phyloP scores from a whole-genome alignment of 2,113 vertebrate species.

The Alosa alosa region DNA sequence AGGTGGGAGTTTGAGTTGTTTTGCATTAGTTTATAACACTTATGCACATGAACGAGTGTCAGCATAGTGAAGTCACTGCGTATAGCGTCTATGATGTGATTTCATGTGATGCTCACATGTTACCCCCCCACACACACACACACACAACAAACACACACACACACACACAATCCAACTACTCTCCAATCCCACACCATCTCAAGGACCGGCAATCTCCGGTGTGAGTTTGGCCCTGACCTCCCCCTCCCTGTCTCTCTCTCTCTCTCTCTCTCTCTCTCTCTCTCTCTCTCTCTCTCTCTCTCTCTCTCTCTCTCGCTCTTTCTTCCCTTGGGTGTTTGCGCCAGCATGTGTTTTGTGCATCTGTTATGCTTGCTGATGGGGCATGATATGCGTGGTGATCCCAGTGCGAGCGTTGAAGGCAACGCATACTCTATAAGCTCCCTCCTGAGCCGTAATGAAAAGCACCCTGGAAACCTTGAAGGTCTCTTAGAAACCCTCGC shows the following conservation, averaged over 20 bases:
- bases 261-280: too few species aligned
- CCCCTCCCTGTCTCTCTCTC: background rate
- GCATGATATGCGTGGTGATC: background rate
- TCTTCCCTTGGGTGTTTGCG: background rate
- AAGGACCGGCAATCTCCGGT: background rate
- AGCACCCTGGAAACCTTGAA: background rate
- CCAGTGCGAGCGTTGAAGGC: background rate
- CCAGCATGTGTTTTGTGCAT: background rate
- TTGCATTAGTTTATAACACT: background rate
- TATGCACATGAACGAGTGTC: background rate
- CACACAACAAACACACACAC: too few species aligned
- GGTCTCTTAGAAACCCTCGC: background rate
- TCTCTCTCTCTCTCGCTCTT: too few species aligned
- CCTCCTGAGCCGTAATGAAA: background rate
- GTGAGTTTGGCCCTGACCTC: background rate
- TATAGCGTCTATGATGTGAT: background rate
- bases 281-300: too few species aligned
- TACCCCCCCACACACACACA: too few species aligned
- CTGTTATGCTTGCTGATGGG: slow-evolving; percentile 5
- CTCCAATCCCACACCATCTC: too few species aligned
- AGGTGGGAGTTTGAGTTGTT: background rate
- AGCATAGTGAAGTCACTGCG: background rate
- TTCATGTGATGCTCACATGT: too few species aligned
- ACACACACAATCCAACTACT: too few species aligned
- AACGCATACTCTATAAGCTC: background rate